Evolutionary conservation across 1,140 invertebrate genomes (phyloP), one percentile per base, ranked within the genome.

Genomic region (Musca domestica): DNA sequence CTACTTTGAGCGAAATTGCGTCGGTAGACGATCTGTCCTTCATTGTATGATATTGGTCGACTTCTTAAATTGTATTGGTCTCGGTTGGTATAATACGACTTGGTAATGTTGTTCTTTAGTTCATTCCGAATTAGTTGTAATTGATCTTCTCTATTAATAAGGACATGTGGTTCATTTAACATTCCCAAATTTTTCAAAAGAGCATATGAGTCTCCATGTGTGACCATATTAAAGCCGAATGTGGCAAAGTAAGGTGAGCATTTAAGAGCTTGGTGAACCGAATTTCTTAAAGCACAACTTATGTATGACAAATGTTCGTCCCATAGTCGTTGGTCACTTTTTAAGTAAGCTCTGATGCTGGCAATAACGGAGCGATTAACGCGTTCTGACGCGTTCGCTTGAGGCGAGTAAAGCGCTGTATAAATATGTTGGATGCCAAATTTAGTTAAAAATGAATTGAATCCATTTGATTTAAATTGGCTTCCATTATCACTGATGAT

Each of bases 321-420:
- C 58, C 58, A 63, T 20, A 41, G 17, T 14, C 25, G 12, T 12
- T 63, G 58, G 19, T 63, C 58, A 12, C 27, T 63, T 63, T 34
- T 46, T 19, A 34, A 41, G n/a, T 30, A 63, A 34, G 58, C 58
- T n/a, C 25, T 25, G 27, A 63, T 63, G 14, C 15, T 25, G 4
- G 56, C 56, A 25, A 61, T 61, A 20, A 25, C 23, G 6, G 56
- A 61, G 22, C 58, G 58, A 34, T 34, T 34, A 3, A 63, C 58
- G 25, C 58, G 58, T 41, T 63, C 58, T 9, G 58, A 63, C 19
- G 30, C 58, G 19, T 63, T 63, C n/a, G 58, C 27, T 63, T 63
- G 58, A 17, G 25, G 58, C 30, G 25, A 61, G 27, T 61, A 61
- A 17, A n/a, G n/a, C n/a, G n/a, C n/a, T n/a, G n/a, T n/a, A n/a